Base-by-base conservation (phyloP, 2,888 invertebrate species). In the Heteromurus nitidus region DNA sequence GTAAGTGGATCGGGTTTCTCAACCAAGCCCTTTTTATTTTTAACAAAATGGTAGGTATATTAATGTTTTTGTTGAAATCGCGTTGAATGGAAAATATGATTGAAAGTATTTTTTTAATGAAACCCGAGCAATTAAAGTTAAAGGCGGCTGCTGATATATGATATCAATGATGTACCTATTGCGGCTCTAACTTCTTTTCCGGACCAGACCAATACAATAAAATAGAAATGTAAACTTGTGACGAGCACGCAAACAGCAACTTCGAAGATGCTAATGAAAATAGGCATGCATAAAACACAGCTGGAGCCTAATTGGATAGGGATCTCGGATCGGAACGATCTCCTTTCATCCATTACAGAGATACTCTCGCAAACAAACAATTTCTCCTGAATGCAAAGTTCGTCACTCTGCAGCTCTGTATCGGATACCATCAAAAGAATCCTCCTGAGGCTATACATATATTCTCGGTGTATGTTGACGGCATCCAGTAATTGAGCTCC, bases 291-390 rank as follows among this genome's bases (percentile, higher is more conserved):
- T 44, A 16, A 18, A 24, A 7, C 76, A 47, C 76, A 76, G 76
- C 76, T 76, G 76, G 76, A 76, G 76, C 68, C 69, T 76, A 76
- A 76, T 76, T 76, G 76, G 76, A 76, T 75, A 64, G 36, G 67
- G 75, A 76, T 50, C 20, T n/a, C n/a, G n/a, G n/a, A n/a, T n/a
- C n/a, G n/a, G n/a, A n/a, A n/a, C n/a, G n/a, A n/a, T n/a, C n/a
- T n/a, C n/a, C n/a, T n/a, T n/a, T n/a, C 69, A 60, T 62, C 31
- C 76, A 22, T 60, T 69, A 50, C 20, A 2, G 44, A 36, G 42
- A 64, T 55, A 50, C 47, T 30, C 30, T 18, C 26, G 5, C 55
- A 22, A 42, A 36, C 67, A 75, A 36, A 36, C 67, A 75, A 36
- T 50, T 55, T 65, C 42, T 65, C 62, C 13, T 55, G 20, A 18